Evolutionary conservation across 92 coral and sea anemone species (phyloP).

Genomic region (Palythoa caribaeorum): DNA sequence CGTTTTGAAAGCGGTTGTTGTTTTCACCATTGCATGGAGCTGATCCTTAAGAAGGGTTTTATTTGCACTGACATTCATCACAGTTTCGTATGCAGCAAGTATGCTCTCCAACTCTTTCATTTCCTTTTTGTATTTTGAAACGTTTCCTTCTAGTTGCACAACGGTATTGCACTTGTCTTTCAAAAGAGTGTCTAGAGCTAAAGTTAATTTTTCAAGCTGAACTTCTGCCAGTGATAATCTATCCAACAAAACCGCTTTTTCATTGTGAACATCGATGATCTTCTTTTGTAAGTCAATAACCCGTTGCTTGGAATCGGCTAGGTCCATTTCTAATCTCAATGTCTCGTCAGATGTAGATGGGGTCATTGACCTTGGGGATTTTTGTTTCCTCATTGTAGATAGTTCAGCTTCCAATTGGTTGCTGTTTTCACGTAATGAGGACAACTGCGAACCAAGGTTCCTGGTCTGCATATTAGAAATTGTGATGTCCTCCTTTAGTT

Average conservation of each 20-base stretch:
- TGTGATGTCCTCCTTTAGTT: constrained; percentile 87
- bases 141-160: constrained; percentile 23
- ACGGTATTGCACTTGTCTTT: constrained; percentile 37
- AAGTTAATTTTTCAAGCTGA: constrained; percentile 35
- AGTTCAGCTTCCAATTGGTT: constrained; percentile 85
- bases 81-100: constrained; percentile 13
- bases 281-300: constrained; percentile 84
- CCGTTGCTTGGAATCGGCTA: constrained; percentile 82
- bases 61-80: background rate
- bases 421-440: constrained; percentile 89
- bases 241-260: constrained; percentile 64
- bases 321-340: constrained; percentile 78
- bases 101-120: constrained; percentile 24
- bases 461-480: constrained; percentile 83
- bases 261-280: constrained; percentile 73
- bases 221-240: constrained; percentile 33
- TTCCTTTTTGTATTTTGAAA: constrained; percentile 32
- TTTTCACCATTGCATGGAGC: constrained; percentile 16
- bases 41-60: constrained; percentile 22
- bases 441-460: constrained; percentile 78
- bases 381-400: constrained; percentile 74
- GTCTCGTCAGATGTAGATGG: constrained; percentile 63
- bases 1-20: constrained; percentile 22
- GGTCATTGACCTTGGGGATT: constrained; percentile 49
- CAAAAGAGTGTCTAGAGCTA: constrained; percentile 35